phyloP scores from a whole-genome alignment of 2,797 vertebrate genomes.

The Meda fulgida region DNA sequence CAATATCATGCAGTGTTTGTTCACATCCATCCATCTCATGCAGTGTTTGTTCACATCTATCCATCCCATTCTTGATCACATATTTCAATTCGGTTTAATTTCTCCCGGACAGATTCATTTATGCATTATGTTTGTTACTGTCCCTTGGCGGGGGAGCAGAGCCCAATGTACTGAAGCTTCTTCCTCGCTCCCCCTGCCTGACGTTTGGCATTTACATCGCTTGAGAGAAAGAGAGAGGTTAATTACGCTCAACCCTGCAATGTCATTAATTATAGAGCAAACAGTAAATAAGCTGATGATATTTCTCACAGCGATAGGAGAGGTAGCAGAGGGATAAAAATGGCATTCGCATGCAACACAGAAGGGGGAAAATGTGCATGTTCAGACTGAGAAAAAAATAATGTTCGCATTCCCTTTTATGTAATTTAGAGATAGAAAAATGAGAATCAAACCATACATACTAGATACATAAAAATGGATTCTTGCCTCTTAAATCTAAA shows the following conservation, averaged over 20 bases:
- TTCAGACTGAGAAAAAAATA: neutral
- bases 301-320: slow-evolving; percentile 57
- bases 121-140: slow-evolving; percentile 26
- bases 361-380: neutral
- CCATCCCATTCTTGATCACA: neutral
- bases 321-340: slow-evolving; percentile 30
- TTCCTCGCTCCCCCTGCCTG: slow-evolving; percentile 61
- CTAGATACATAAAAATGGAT: neutral
- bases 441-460: neutral
- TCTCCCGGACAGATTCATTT: slow-evolving; percentile 4
- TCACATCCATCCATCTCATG: neutral
- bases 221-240: slow-evolving; percentile 66
- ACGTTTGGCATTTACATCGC: slow-evolving; percentile 77
- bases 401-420: neutral
- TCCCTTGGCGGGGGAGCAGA: slow-evolving; percentile 33
- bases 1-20: neutral
- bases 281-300: slow-evolving; percentile 73
- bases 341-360: slow-evolving; percentile 29
- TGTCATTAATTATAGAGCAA: slow-evolving; percentile 74
- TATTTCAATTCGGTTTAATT: slow-evolving; percentile 1
- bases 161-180: slow-evolving; percentile 65
- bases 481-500: slow-evolving; percentile 30
- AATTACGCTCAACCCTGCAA: slow-evolving; percentile 75
- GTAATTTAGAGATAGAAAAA: slow-evolving; percentile 8
- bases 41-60: neutral